phyloP scores from a whole-genome alignment of 2,113 vertebrate species.

The Elephantulus edwardii region DNA sequence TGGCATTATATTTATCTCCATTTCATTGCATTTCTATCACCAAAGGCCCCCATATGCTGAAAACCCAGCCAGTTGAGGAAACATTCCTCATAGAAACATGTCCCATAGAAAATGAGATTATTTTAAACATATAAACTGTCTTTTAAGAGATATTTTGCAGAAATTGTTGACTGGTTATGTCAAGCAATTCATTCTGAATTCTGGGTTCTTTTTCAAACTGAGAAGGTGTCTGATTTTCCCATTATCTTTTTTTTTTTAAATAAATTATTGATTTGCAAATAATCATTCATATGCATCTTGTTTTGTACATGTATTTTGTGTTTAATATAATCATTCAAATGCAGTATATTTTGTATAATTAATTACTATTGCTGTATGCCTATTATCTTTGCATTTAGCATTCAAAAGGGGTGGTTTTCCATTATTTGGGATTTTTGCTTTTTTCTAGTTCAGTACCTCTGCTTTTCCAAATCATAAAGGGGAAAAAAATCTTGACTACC shows the following conservation, averaged over 20 bases:
- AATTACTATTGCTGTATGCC: too few species aligned
- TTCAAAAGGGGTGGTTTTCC: too few species aligned
- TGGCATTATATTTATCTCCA: rapidly evolving
- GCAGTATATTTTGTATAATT: too few species aligned
- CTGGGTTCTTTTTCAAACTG: background rate
- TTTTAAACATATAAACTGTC: background rate
- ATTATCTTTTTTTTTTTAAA: too few species aligned
- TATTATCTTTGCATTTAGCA: too few species aligned
- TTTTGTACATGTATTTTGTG: too few species aligned
- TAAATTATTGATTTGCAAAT: rapidly evolving
- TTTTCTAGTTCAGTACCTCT: background rate
- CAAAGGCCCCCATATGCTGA: rapidly evolving
- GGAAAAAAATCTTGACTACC: too few species aligned
- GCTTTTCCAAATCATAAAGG: rapidly evolving
- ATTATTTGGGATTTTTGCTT: too few species aligned
- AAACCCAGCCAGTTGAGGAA: rapidly evolving
- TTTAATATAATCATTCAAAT: too few species aligned
- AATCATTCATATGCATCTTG: too few species aligned
- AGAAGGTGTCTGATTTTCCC: background rate
- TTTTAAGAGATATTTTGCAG: background rate
- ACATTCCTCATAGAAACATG: background rate
- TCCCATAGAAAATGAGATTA: background rate
- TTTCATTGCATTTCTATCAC: rapidly evolving
- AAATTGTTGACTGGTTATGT: rapidly evolving
- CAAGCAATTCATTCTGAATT: rapidly evolving